phyloP scores from a whole-genome alignment of 2,888 invertebrate species.

The Scelioninae gen. 2 region DNA sequence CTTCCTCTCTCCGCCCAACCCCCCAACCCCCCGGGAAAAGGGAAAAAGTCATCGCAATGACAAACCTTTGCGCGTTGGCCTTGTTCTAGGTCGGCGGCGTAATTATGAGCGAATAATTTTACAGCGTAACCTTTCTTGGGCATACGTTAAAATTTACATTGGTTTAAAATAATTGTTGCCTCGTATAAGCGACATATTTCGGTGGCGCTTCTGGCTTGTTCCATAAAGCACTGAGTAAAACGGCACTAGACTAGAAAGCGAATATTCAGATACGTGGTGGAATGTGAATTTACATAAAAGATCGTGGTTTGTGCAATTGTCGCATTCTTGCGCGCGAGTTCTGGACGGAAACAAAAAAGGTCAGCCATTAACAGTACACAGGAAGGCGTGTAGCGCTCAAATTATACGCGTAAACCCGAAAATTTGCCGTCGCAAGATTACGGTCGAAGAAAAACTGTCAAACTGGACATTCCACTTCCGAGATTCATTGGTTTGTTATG shows the following conservation, averaged over 20 bases:
- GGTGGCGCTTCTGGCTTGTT: slow-evolving; percentile 25
- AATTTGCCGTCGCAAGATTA: too few species aligned
- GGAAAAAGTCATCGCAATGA: too few species aligned
- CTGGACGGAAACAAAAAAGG: slow-evolving; percentile 17
- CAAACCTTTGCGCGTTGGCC: too few species aligned
- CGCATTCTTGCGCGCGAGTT: slow-evolving; percentile 50
- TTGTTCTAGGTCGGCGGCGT: too few species aligned
- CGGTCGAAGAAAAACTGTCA: too few species aligned
- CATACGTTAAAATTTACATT: slow-evolving; percentile 34
- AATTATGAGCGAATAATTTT: slow-evolving; percentile 26
- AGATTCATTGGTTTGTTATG: too few species aligned
- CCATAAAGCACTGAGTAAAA: slow-evolving; percentile 28
- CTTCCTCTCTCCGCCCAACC: too few species aligned
- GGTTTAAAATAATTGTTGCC: slow-evolving; percentile 33
- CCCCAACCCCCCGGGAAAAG: too few species aligned
- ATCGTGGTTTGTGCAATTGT: slow-evolving; percentile 55
- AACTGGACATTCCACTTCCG: too few species aligned
- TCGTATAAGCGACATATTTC: slow-evolving; percentile 32
- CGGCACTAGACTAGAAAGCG: slow-evolving; percentile 16
- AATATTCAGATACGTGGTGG: slow-evolving; percentile 36
- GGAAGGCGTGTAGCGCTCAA: background rate
- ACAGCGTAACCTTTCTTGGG: slow-evolving; percentile 21
- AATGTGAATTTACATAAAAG: slow-evolving; percentile 51
- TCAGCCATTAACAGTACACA: slow-evolving; percentile 13
- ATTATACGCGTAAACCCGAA: background rate